Base-by-base conservation (phyloP, 2,888 invertebrate species). In the Volucella bombylans region DNA sequence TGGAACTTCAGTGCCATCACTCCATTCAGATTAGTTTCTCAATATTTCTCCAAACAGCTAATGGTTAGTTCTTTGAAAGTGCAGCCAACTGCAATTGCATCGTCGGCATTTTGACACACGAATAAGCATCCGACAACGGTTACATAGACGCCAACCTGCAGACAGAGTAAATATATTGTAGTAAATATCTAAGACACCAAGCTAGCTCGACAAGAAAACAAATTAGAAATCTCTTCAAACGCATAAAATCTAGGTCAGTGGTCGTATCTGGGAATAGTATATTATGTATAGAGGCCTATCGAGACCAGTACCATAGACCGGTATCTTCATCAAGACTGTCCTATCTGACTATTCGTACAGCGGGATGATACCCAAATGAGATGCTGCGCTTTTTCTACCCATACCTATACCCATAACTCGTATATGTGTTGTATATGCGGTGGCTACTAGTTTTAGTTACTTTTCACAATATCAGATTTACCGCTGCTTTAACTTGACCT, bases 151-250 rank as follows among this genome's bases (percentile, higher is more conserved):
- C 39, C 12, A 52, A 43, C 45, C 45, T 6, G 23, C 47, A 77
- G 57, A 71, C 50, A 71, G 83, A 67, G 74, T 76, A 61, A 80
- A 74, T 55, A 59, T 67, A n/a, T n/a, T n/a, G n/a, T n/a, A 71
- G 67, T 59, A 55, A 31, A 41, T 12, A 41, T 12, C 45, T 45
- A 15, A 65, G 54, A 31, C 69, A 52, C 12, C 65, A 59, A 74
- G 83, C 80, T 61, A 11, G 69, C 83, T 83, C 80, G 80, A 83
- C 83, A 80, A 61, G 83, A 83, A 83, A 83, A 83, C 83, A 83
- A 83, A 83, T 83, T 83, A 80, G 83, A 83, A 80, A 83, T 83
- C 55, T 83, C 74, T 67, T 83, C 69, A 57, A 83, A 83, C 83
- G 83, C 83, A 83, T 83, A 83, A 80, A 71, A 83, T 83, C 59